Conservation (phyloP, 1,140 invertebrate genomes). For the Apis cerana region DNA sequence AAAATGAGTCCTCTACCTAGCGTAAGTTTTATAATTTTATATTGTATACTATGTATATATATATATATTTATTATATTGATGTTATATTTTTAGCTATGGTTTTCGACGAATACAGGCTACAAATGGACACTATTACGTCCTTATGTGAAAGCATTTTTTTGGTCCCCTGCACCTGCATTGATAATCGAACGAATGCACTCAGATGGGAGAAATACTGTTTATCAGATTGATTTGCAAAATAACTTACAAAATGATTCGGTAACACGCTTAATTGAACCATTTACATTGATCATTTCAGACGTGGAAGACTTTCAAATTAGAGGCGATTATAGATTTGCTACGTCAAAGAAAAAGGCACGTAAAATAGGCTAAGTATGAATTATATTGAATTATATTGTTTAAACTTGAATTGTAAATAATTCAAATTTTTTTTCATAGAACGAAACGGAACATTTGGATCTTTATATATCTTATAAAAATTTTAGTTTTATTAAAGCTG, state of each 20-base stretch:
- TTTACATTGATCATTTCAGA: slow-evolving; percentile 70
- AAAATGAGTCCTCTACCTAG: slow-evolving; percentile 85
- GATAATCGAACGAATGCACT: slow-evolving; percentile 87
- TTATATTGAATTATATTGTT: background rate
- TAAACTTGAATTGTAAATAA: no score
- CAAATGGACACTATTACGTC: slow-evolving; percentile 85
- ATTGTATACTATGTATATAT: no score
- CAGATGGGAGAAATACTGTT: slow-evolving; percentile 83
- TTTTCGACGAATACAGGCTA: slow-evolving; percentile 88
- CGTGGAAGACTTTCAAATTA: slow-evolving; percentile 91
- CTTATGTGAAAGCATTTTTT: slow-evolving; percentile 89
- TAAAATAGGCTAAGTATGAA: background rate
- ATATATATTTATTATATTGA: background rate
- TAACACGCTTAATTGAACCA: background rate
- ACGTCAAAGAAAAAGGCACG: slow-evolving; percentile 81
- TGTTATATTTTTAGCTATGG: slow-evolving; percentile 84
- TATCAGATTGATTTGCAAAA: slow-evolving; percentile 77
- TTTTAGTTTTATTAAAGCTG: slow-evolving; percentile 86
- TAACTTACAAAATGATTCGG: background rate
- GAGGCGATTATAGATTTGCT: slow-evolving; percentile 92
- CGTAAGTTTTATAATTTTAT: slow-evolving; percentile 80
- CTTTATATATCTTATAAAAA: slow-evolving; percentile 90
- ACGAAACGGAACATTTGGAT: slow-evolving; percentile 81
- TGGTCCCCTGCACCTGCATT: slow-evolving; percentile 83
- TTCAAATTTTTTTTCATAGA: slow-evolving; percentile 21